A percentile compares a stretch with the other conserved stretches of the same genome.
Evolutionary conservation across 2,888 invertebrate species (phyloP).

Genomic region (Drosophila prostipennis): DNA sequence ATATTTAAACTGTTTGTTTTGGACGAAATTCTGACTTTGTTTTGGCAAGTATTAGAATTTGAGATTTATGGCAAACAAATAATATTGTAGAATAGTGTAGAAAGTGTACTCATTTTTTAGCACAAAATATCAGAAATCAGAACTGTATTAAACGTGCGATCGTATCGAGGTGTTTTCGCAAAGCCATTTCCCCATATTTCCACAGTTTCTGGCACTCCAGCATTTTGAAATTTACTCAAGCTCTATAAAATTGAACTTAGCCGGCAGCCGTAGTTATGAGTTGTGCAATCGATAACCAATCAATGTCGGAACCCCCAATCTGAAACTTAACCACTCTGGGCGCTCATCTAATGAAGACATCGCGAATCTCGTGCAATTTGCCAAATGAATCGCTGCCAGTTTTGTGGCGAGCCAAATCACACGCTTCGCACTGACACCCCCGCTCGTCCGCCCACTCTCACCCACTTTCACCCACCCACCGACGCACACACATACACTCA

Average conservation of each 20-base stretch:
- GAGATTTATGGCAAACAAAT: too few relatives aligned
- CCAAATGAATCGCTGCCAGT: constrained; percentile 60
- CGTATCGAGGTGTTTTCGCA: too few relatives aligned
- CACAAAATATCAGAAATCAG: too few relatives aligned
- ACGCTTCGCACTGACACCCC: constrained; percentile 4
- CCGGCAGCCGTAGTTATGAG: constrained; percentile 10
- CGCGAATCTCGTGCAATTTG: constrained; percentile 58
- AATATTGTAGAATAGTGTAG: too few relatives aligned
- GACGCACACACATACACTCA: background rate
- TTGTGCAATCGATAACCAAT: constrained; percentile 32
- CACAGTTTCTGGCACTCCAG: background rate
- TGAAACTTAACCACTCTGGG: constrained; percentile 1
- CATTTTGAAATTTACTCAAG: background rate
- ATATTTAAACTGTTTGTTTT: too few relatives aligned
- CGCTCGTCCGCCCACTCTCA: too few relatives aligned
- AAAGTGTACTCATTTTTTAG: too few relatives aligned
- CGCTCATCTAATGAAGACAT: constrained; percentile 56
- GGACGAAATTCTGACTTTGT: too few relatives aligned
- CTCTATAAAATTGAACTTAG: background rate
- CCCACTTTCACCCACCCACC: constrained; percentile 10
- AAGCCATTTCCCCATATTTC: too few relatives aligned
- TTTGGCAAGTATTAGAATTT: too few relatives aligned
- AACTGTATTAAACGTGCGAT: too few relatives aligned
- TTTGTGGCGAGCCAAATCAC: constrained; percentile 30
- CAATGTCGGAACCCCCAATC: background rate